phyloP scores from a whole-genome alignment of 2,797 vertebrate species.

The Nyctibius grandis region DNA sequence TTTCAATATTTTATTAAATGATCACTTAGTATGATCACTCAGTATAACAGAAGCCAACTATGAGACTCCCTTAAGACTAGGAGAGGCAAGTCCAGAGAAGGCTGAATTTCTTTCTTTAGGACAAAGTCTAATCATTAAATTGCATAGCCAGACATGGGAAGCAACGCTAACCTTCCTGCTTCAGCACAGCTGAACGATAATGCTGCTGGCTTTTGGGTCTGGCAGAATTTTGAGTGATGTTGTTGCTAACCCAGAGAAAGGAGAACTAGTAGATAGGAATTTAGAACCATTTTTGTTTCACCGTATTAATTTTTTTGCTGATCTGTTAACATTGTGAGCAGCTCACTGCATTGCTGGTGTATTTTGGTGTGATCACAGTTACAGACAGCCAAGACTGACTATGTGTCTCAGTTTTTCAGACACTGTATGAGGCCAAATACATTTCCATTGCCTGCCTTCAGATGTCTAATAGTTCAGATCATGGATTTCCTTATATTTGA shows the following conservation, averaged over 20 bases:
- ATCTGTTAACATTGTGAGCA: not conserved
- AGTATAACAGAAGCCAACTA: not conserved
- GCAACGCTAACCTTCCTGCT: not conserved
- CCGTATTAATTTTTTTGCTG: not conserved
- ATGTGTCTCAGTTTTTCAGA: not conserved
- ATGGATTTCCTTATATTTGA: not conserved
- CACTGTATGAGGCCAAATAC: not conserved
- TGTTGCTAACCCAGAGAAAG: not conserved
- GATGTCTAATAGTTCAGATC: not conserved
- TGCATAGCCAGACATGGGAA: not conserved
- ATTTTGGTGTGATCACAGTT: not conserved
- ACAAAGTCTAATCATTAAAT: not conserved
- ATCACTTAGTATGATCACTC: not conserved
- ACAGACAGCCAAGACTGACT: not conserved
- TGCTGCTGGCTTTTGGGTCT: not conserved
- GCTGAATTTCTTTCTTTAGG: not conserved
- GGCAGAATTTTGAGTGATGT: not conserved
- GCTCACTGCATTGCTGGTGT: rapidly evolving
- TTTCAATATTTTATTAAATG: conserved; percentile 49
- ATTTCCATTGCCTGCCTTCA: not conserved
- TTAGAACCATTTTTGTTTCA: not conserved
- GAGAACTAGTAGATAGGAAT: not conserved
- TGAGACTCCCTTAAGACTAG: not conserved
- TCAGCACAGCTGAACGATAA: not conserved
- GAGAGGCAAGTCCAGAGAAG: not conserved